Conservation (phyloP, 2,113 vertebrate genomes). For the Andinoacara biseriatus region DNA sequence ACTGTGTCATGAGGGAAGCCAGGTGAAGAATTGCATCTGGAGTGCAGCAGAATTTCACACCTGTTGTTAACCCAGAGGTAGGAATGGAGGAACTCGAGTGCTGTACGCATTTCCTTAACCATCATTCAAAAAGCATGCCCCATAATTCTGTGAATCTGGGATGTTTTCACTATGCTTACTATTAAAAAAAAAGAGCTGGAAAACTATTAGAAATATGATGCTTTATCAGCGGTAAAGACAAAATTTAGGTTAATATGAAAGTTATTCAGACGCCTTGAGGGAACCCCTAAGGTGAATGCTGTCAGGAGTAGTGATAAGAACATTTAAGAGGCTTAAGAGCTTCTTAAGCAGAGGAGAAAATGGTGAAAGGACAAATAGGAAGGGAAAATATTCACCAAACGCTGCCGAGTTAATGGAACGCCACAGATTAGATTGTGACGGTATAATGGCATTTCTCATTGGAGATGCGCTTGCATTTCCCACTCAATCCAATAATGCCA, state of each 20-base stretch:
- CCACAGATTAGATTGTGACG: background rate
- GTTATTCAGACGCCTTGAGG: background rate
- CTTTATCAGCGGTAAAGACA: background rate
- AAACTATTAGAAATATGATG: background rate
- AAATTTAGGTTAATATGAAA: background rate
- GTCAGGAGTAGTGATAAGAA: slow-evolving; percentile 1
- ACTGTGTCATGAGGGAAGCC: slow-evolving; percentile 50
- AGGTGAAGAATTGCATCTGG: slow-evolving; percentile 50
- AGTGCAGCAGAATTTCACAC: slow-evolving; percentile 20
- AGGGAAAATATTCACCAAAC: background rate
- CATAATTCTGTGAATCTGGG: background rate
- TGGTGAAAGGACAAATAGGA: slow-evolving; percentile 1
- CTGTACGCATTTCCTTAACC: slow-evolving; percentile 10
- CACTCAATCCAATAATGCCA: background rate
- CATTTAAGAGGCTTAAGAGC: slow-evolving; percentile 14
- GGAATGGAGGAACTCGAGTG: slow-evolving; percentile 4
- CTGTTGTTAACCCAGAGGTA: slow-evolving; percentile 2
- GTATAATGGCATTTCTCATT: slow-evolving; percentile 1
- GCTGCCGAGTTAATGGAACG: background rate
- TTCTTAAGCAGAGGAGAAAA: slow-evolving; percentile 1
- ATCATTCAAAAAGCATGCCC: background rate
- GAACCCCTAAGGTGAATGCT: background rate
- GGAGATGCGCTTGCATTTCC: background rate
- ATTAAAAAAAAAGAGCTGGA: background rate
- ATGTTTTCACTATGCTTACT: background rate